Conservation (phyloP, 2,888 invertebrate species). For the Napeogenes sylphis region DNA sequence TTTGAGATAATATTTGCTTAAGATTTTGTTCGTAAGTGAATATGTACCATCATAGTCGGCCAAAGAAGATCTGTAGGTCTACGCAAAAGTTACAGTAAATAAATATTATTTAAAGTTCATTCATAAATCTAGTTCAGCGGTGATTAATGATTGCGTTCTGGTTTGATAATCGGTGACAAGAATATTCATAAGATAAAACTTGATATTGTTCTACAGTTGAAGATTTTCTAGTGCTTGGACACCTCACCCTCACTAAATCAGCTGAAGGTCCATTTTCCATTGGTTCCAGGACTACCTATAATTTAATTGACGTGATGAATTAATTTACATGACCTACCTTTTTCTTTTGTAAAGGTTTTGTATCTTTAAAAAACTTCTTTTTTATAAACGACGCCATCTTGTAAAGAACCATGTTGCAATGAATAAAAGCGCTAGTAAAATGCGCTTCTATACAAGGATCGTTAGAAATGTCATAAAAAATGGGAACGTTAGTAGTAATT, state of each 20-base stretch:
- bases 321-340: neutral
- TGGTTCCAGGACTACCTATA: too few relatives aligned
- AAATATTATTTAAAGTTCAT: too few relatives aligned
- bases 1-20: constrained; percentile 48
- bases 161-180: too few relatives aligned
- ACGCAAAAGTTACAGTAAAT: constrained; percentile 7
- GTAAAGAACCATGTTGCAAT: neutral
- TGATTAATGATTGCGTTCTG: too few relatives aligned
- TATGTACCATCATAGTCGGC: constrained; percentile 49
- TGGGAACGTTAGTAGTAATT: neutral
- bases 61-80: constrained; percentile 38
- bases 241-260: too few relatives aligned
- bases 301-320: too few relatives aligned
- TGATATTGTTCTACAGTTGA: too few relatives aligned
- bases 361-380: neutral
- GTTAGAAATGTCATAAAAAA: neutral
- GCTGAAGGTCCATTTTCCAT: too few relatives aligned
- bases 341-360: neutral
- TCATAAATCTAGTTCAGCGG: too few relatives aligned
- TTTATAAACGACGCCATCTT: neutral
- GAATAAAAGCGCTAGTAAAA: neutral
- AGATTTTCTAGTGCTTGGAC: too few relatives aligned
- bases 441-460: neutral
- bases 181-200: too few relatives aligned
- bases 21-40: constrained; percentile 39